Percentiles rank a stretch among this genome's conserved stretches.
Evolutionary conservation across 2,113 vertebrate species (phyloP).

Genomic region (Eudyptes chrysolophus): DNA sequence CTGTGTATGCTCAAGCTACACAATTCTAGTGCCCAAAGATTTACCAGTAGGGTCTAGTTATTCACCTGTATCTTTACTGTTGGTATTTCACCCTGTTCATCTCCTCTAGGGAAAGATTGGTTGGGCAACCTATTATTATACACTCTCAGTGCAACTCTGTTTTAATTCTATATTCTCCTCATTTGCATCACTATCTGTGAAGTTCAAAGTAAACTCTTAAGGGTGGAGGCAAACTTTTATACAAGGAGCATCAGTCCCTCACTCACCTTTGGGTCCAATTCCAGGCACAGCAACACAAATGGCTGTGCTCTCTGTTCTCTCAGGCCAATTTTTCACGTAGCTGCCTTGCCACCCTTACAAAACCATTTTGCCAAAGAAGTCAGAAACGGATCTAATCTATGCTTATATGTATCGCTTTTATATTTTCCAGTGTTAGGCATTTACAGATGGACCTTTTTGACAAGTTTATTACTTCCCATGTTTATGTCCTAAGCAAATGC

Average conservation of each 20-base stretch:
- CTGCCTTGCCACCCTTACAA: neutral
- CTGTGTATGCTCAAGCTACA: neutral
- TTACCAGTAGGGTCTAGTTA: neutral
- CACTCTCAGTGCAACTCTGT: neutral
- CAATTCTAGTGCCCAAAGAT: neutral
- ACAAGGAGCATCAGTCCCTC: neutral
- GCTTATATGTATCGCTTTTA: neutral
- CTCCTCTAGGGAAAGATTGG: neutral
- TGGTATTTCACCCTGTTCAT: neutral
- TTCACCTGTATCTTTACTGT: neutral
- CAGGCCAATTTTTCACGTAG: neutral
- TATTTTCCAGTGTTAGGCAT: neutral
- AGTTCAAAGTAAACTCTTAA: neutral
- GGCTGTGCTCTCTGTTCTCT: neutral
- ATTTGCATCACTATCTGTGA: neutral
- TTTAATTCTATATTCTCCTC: neutral
- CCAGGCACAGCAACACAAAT: neutral
- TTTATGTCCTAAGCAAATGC: neutral
- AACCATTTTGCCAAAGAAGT: neutral
- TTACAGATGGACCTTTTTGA: neutral
- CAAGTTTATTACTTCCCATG: neutral
- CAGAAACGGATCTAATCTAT: neutral
- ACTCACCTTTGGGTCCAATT: neutral
- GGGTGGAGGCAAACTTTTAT: neutral
- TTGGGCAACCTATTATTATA: neutral